phyloP scores from a whole-genome alignment of 2,113 vertebrate genomes.

The Micromys minutus region DNA sequence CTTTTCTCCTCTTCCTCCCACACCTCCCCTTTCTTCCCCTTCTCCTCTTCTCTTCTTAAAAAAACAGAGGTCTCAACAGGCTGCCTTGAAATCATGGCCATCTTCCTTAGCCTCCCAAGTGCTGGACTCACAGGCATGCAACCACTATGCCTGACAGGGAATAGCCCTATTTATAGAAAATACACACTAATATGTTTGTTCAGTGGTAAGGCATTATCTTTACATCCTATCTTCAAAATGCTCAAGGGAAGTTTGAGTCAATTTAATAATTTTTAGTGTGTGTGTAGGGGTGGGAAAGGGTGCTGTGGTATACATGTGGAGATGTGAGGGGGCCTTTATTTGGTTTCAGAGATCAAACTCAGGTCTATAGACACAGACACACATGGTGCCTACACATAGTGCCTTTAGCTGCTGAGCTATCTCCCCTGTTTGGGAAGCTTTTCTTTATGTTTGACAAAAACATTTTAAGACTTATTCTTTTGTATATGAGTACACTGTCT shows the following conservation, averaged over 20 bases:
- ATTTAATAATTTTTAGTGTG: not conserved
- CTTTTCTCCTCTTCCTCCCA: no score
- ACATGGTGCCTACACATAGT: no score
- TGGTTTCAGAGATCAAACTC: not conserved
- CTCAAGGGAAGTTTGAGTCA: not conserved
- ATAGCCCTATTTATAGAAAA: not conserved
- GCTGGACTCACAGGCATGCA: not conserved
- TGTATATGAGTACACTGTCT: no score
- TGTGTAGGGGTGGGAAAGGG: not conserved
- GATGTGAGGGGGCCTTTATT: not conserved
- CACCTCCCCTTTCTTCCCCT: no score
- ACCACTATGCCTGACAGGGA: not conserved
- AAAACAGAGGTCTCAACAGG: not conserved
- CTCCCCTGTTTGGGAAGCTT: not conserved
- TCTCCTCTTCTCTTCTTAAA: not conserved
- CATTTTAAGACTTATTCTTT: no score
- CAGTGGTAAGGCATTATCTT: not conserved
- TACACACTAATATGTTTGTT: not conserved
- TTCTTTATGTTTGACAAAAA: not conserved
- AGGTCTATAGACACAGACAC: not conserved
- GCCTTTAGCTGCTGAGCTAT: not conserved
- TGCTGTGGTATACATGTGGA: no score
- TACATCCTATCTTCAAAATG: not conserved
- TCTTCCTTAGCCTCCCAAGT: not conserved
- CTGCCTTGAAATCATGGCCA: not conserved